Percentiles rank a stretch among this genome's conserved stretches.
Conservation (phyloP, 2,888 invertebrate species). For the Diaphora mendica region DNA sequence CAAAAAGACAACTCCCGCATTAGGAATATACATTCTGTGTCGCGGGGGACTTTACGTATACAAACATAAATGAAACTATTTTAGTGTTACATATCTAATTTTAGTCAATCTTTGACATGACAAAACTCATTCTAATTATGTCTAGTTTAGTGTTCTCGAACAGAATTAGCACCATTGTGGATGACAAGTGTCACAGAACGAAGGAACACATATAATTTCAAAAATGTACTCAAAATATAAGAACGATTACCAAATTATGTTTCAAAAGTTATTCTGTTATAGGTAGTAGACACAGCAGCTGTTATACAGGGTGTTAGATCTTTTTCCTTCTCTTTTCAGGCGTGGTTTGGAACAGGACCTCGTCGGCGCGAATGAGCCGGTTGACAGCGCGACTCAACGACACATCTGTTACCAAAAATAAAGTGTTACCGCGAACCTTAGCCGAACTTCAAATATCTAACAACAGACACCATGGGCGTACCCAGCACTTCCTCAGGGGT, state of each 20-base stretch:
- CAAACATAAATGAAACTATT: too few relatives aligned
- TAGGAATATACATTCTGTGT: too few relatives aligned
- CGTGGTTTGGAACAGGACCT: conserved; percentile 78
- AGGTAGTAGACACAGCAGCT: conserved; percentile 3
- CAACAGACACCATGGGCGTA: too few relatives aligned
- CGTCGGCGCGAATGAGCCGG: conserved; percentile 81
- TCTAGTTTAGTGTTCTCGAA: too few relatives aligned
- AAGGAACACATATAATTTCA: too few relatives aligned
- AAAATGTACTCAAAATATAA: neutral
- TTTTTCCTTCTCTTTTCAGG: conserved; percentile 84
- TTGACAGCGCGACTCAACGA: conserved; percentile 83
- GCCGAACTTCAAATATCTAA: neutral
- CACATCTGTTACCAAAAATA: conserved; percentile 78
- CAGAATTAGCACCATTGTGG: too few relatives aligned
- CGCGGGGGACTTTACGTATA: too few relatives aligned
- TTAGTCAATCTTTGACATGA: too few relatives aligned
- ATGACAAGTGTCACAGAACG: neutral
- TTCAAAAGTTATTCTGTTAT: neutral
- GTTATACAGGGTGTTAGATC: conserved; percentile 60
- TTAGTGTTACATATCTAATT: too few relatives aligned
- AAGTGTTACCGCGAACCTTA: conserved; percentile 5
- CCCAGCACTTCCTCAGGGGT: too few relatives aligned
- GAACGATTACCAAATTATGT: neutral
- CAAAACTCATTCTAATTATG: too few relatives aligned
- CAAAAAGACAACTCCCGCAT: too few relatives aligned